Base-by-base conservation (phyloP, 2,113 vertebrate genomes). In the Tauraco erythrolophus region DNA sequence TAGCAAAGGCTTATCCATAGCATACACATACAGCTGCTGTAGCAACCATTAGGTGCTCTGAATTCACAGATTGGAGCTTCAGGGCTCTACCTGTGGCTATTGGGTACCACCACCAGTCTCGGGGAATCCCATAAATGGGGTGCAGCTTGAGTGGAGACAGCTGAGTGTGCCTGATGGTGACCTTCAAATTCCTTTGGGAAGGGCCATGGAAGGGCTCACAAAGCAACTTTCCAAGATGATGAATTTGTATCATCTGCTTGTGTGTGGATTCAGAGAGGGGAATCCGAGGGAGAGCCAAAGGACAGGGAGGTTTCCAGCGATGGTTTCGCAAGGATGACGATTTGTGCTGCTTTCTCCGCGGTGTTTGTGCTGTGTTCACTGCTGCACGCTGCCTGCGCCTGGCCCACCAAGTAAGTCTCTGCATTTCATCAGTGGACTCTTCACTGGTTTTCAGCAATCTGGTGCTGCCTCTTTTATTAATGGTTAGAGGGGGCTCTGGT, bases 341-440 rank as follows among this genome's bases (percentile, higher is more conserved):
- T 10, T 23, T 1, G 5, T 6, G 0, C n/a, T 23, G 35, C 35
- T 18, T n/a, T 11, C 39, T 45, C 30, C 7, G 28, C 18, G 30
- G 35, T 18, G 6, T 15, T 5, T 5, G 57, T 7, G n/a, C 46
- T 17, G 17, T 7, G 18, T 5, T 50, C 9, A 3, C 35, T 11
- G 39, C 46, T 13, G 15, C 10, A 1, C 0, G 4, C 28, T 62
- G 70, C 4, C 35, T 6, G 8, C 21, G 41, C 9, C 1, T 4
- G 31, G 28, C 16, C 16, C 48, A 8, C 27, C 18, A 10, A 22
- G 17, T 4, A 17, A 43, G 9, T 10, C n/a, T 45, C 12, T 14
- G 14, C 3, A 1, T 21, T 35, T 35, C 15, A 8, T 31, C 2
- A 0, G 5, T 6, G 23, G 35, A 9, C 2, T 15, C n/a, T 11